These are phyloP conservation scores for Ornithoptera priamus DNA, from an alignment of 2,888 invertebrate species.

Conservation along the genomic window DNA sequence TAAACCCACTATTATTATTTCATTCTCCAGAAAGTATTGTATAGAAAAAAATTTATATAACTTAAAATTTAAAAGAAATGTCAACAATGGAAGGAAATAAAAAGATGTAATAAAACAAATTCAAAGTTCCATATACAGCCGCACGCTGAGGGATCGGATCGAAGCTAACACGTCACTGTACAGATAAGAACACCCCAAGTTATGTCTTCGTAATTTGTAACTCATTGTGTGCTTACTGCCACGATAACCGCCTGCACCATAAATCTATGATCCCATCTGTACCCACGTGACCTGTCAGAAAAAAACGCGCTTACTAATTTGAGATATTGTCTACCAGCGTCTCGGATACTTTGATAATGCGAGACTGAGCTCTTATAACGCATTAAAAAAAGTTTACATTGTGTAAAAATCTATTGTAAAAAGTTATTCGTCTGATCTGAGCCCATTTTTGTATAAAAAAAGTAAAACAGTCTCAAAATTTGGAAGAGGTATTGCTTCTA, in stretches of 20 bases:
- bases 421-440: no score
- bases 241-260: conserved; percentile 32
- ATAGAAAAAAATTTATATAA: background rate
- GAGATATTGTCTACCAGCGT: conserved; percentile 20
- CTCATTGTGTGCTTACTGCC: conserved; percentile 46
- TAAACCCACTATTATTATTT: no score
- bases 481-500: no score
- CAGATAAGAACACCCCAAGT: conserved; percentile 35
- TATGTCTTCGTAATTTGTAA: conserved; percentile 57
- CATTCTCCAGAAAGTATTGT: no score
- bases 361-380: background rate
- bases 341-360: conserved; percentile 13
- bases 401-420: no score
- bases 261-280: conserved; percentile 32
- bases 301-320: conserved; percentile 26
- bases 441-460: no score
- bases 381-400: no score
- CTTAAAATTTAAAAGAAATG: background rate
- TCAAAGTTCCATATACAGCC: conserved; percentile 12
- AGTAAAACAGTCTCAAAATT: no score
- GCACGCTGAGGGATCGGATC: conserved; percentile 10
- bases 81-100: background rate
- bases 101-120: conserved; percentile 9
- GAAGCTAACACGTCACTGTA: conserved; percentile 18
- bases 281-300: conserved; percentile 24